These are phyloP conservation scores for Hycleus cichorii DNA, from an alignment of 1,140 invertebrate species.

Conservation along the genomic window DNA sequence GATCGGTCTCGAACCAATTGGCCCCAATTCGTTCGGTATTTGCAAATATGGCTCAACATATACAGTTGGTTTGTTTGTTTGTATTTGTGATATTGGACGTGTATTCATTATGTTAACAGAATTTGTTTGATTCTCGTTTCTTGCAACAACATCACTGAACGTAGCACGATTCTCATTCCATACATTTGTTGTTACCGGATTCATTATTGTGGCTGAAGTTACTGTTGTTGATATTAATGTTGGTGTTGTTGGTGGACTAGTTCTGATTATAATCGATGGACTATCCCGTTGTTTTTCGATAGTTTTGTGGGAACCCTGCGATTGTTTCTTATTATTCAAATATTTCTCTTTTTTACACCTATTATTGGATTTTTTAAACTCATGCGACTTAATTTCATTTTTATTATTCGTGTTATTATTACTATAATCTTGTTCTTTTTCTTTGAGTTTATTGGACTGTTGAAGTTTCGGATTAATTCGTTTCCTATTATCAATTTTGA, in stretches of 20 bases:
- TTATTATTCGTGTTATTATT: neutral
- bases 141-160: conserved; percentile 53
- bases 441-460: neutral
- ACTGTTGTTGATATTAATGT: conserved; percentile 41
- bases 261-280: conserved; percentile 1
- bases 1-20: conserved; percentile 35
- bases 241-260: conserved; percentile 33
- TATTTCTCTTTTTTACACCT: conserved; percentile 21
- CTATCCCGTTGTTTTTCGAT: neutral
- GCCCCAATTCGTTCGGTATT: conserved; percentile 32
- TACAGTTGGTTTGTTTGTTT: conserved; percentile 32
- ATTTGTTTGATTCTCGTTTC: conserved; percentile 23
- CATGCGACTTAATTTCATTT: neutral
- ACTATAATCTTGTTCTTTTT: neutral
- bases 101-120: neutral
- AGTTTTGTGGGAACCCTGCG: conserved; percentile 5
- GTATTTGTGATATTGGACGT: conserved; percentile 13
- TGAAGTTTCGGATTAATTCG: conserved; percentile 1
- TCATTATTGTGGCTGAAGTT: conserved; percentile 39
- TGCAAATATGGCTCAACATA: conserved; percentile 39
- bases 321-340: conserved; percentile 11
- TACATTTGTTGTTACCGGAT: conserved; percentile 26
- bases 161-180: conserved; percentile 50
- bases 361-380: conserved; percentile 9
- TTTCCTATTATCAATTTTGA: neutral